phyloP scores from a whole-genome alignment of 35 echinoderm and acorn worm genomes.

The Stichopus chloronotus region DNA sequence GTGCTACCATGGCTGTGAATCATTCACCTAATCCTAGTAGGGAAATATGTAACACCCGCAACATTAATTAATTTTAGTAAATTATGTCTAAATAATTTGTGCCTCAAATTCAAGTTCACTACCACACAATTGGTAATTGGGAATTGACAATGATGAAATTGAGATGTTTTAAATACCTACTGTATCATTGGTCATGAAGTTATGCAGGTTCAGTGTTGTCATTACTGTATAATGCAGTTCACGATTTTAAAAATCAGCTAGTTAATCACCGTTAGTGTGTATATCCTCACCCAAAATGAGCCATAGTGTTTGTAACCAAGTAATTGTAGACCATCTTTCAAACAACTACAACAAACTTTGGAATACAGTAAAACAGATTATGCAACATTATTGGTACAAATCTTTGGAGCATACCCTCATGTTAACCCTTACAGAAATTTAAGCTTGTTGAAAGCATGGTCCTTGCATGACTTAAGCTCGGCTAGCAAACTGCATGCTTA shows the following conservation, averaged over 20 bases:
- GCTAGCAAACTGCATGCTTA: too few relatives aligned
- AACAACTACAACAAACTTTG: neutral
- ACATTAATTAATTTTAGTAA: too few relatives aligned
- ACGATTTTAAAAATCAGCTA: neutral
- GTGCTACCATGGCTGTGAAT: too few relatives aligned
- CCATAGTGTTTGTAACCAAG: neutral
- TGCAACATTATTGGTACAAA: neutral
- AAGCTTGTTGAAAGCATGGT: too few relatives aligned
- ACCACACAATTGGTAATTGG: neutral
- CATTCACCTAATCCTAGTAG: too few relatives aligned
- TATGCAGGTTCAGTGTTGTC: neutral
- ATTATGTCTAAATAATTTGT: too few relatives aligned
- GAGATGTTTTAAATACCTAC: neutral
- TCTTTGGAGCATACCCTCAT: neutral
- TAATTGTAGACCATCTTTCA: neutral
- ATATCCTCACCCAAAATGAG: neutral
- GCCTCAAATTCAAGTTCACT: neutral
- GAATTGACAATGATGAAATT: neutral
- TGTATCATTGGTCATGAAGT: slow-evolving; percentile 17
- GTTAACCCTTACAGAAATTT: too few relatives aligned
- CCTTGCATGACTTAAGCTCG: too few relatives aligned
- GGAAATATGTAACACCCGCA: too few relatives aligned
- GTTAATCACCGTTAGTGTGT: neutral
- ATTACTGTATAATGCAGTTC: neutral
- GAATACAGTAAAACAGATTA: neutral